Base-by-base conservation (phyloP, 2,113 vertebrate species). In the Muscicapa adusta region DNA sequence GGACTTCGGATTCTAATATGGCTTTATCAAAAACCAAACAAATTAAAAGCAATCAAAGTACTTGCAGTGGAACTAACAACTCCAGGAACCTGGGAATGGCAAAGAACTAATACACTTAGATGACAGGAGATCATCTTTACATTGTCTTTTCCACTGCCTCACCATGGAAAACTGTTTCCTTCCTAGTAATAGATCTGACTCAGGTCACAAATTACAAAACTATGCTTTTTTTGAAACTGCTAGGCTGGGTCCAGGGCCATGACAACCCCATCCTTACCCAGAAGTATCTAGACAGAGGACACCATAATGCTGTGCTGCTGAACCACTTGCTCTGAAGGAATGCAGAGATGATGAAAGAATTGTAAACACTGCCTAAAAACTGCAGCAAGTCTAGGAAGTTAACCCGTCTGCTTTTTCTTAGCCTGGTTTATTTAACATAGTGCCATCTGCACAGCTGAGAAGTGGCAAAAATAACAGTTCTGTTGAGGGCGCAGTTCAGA, bases 1-100 rank as follows among this genome's bases (percentile, higher is more conserved):
- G 33, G 51, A 85, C 76, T 60, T 77, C 70, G 48, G 50, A 71
- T 87, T 51, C 80, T 71, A 86, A 81, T 82, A 94, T 29, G 72
- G 85, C 82, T 94, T 91, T 86, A 90, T 80, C 61, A 90, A 90
- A 88, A 85, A 22, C 26, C 24, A 76, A 93, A 93, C 68, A 77
- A 92, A 93, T 87, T 84, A 94, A 96, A 97, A 89, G 54, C 89
- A 91, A 79, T 61, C 53, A 56, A 85, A 88, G n/a, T 56, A 74
- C 50, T 72, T 89, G 45, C 86, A 70, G 65, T 34, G 40, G 61
- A 91, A 93, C 28, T 60, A 91, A 87, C 70, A 82, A 87, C 33
- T 68, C 65, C 73, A 72, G 60, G 45, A 83, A 76, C 74, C 15
- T 51, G 50, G 68, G 61, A 89, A 67, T 33, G 54, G 48, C 83